Evolutionary conservation across 1,140 invertebrate genomes (phyloP).

Genomic region (Orius insidiosus): DNA sequence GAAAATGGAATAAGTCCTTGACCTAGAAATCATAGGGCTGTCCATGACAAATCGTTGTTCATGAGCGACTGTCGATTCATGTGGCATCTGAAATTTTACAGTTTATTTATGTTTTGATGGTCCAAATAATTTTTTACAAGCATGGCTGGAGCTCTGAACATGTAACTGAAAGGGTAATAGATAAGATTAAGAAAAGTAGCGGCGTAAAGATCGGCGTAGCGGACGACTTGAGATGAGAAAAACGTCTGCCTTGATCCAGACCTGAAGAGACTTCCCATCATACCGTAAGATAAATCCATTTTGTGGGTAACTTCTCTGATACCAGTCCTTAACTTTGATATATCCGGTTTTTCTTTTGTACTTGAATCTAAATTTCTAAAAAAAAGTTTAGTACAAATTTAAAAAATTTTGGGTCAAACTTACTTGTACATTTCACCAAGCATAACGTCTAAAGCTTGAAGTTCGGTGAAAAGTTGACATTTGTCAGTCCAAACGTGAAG

Average conservation of each 20-base stretch:
- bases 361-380: conserved; percentile 88
- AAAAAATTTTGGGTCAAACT: conserved; percentile 24
- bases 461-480: conserved; percentile 77
- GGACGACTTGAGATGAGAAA: conserved; percentile 90
- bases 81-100: conserved; percentile 65
- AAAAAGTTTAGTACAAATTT: no score
- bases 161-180: conserved; percentile 97
- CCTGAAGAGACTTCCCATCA: conserved; percentile 91
- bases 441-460: conserved; percentile 76
- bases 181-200: conserved; percentile 91
- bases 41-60: conserved; percentile 56
- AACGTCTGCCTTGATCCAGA: conserved; percentile 93
- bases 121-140: conserved; percentile 45
- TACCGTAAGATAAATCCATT: conserved; percentile 96
- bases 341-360: conserved; percentile 84
- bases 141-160: conserved; percentile 88
- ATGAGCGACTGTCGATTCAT: conserved; percentile 94
- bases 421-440: conserved; percentile 91
- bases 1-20: conserved; percentile 28
- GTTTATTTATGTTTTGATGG: no score
- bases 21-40: conserved; percentile 21
- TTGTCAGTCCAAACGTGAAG: conserved; percentile 97
- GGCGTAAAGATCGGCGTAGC: conserved; percentile 96
- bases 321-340: conserved; percentile 62
- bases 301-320: conserved; percentile 92